These are phyloP conservation scores for Cephus runcator DNA, from an alignment of 2,888 invertebrate genomes.

Conservation along the genomic window DNA sequence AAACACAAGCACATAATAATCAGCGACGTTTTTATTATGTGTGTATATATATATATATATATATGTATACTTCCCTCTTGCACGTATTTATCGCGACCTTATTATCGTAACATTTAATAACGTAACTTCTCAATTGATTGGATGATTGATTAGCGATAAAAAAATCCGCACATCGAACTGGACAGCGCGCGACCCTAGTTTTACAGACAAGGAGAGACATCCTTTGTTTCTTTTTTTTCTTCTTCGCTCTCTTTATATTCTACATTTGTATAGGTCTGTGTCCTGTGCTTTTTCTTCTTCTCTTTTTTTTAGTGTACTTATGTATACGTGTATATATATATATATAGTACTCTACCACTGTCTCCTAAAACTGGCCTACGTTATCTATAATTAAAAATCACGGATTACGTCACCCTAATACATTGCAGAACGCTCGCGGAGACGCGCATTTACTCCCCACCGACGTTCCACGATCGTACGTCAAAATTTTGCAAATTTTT, in stretches of 20 bases:
- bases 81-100: conserved; percentile 32
- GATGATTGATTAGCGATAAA: conserved; percentile 47
- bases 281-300: neutral
- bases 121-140: conserved; percentile 35
- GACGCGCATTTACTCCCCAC: conserved; percentile 7
- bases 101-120: conserved; percentile 41
- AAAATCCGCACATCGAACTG: conserved; percentile 49
- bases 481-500: no score
- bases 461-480: neutral
- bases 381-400: conserved; percentile 27
- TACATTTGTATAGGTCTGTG: neutral
- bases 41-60: conserved; percentile 27
- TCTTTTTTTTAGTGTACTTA: neutral
- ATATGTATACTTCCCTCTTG: conserved; percentile 20
- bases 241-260: neutral
- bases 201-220: no score
- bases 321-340: conserved; percentile 7
- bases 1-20: conserved; percentile 42
- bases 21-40: conserved; percentile 27
- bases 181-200: conserved; percentile 34
- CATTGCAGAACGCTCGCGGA: conserved; percentile 6
- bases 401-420: conserved; percentile 17
- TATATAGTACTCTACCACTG: conserved; percentile 13
- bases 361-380: conserved; percentile 13
- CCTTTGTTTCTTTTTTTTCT: neutral